Base-by-base conservation (phyloP, 92 coral and sea anemone genomes). In the Palythoa heliodiscus region DNA sequence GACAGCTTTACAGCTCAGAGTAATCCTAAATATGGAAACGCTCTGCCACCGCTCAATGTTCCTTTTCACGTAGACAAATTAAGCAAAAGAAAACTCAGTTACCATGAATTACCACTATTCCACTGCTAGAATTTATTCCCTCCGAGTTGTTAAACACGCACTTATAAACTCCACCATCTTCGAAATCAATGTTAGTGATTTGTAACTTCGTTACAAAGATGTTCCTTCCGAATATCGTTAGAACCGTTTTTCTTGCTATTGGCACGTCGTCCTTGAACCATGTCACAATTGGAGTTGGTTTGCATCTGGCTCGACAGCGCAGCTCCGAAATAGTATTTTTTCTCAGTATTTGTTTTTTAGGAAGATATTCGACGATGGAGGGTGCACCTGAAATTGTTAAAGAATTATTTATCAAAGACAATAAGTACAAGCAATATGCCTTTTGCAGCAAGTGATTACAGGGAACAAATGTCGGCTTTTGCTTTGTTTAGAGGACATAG, bases 101-200 rank as follows among this genome's bases (percentile, higher is more conserved):
- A 78, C 83, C 83, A 3, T 78, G 38, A 25, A 78, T 52, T 35
- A 78, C 71, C 12, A 78, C 72, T 61, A 22, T 25, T 10, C 83
- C 72, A 78, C 54, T 61, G 83, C 83, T 78, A 38, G 83, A 78
- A 9, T 35, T 78, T 2, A 52, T 58, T 47, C 83, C 83, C 53
- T 78, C 83, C 37, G 55, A 16, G 55, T 78, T 78, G 11, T 5
- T 61, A 40, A 78, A 61, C 39, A 78, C 17, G 13, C 83, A 78
- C 71, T 40, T 78, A 16, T 78, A 78, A 15, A 38, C n/a, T 40
- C 83, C 83, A 40, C 55, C 35, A 43, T 77, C 82, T 29, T 39
- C 8, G 53, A 54, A 77, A 55, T 24, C 64, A 1, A 68, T 77
- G 25, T 77, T 47, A 5, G 52, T 37, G 29, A 77, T 77, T 13